Conservation (phyloP, 2,888 invertebrate genomes). For the Rhagonycha fulva region DNA sequence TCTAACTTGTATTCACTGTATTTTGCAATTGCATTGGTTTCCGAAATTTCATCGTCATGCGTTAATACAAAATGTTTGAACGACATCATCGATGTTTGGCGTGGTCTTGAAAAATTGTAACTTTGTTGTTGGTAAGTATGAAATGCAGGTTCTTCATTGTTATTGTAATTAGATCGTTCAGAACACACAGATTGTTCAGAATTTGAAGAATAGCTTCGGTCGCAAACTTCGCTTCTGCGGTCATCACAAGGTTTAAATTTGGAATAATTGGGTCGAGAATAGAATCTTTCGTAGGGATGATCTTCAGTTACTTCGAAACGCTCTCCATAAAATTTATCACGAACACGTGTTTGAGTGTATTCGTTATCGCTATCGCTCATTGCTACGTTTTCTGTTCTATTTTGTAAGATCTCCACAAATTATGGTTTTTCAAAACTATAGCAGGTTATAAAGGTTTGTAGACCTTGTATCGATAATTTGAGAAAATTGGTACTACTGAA, state of each 20-base stretch:
- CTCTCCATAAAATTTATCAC: conserved; percentile 96
- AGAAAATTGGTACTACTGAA: too few species aligned
- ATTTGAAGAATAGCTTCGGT: conserved; percentile 64
- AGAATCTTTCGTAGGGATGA: conserved; percentile 68
- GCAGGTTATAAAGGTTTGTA: too few species aligned
- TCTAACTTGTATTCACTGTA: conserved; percentile 99
- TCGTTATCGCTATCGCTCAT: conserved; percentile 99
- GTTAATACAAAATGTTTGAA: conserved; percentile 95
- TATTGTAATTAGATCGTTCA: conserved; percentile 71
- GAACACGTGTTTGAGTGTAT: conserved; percentile 88
- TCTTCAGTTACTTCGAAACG: conserved; percentile 70
- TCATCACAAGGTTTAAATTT: conserved; percentile 80
- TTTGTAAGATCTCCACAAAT: too few species aligned
- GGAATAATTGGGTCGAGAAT: conserved; percentile 74
- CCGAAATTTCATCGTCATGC: conserved; percentile 98
- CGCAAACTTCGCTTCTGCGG: conserved; percentile 71
- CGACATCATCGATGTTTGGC: conserved; percentile 94
- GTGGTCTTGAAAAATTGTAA: conserved; percentile 60
- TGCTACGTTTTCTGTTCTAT: too few species aligned
- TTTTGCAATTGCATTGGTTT: conserved; percentile 93
- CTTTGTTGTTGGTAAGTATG: conserved; percentile 51
- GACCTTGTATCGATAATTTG: too few species aligned
- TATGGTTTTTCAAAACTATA: too few species aligned
- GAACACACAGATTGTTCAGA: conserved; percentile 69
- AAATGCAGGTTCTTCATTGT: conserved; percentile 47